Base-by-base conservation (phyloP, 1,140 invertebrate species). In the Panonychus citri region DNA sequence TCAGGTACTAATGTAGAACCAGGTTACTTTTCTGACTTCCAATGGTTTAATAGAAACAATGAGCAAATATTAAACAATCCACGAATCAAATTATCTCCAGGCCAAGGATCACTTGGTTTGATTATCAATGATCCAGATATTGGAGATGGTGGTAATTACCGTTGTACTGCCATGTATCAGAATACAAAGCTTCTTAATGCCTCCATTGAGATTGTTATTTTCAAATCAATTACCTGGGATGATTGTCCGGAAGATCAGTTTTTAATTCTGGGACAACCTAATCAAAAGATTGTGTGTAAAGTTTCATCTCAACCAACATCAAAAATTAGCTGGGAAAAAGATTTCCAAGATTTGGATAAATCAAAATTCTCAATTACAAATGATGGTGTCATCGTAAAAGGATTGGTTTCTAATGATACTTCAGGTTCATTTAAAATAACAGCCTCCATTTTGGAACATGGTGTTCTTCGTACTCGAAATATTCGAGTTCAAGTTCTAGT, bases 241-340 rank as follows among this genome's bases (percentile, higher is more conserved):
- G 79, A 89, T 67, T 85, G 85, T 1, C 84, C 85, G n/a, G 71
- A 72, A 61, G 78, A 82, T 65, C 87, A 91, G 68, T 81, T 76
- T 66, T 81, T 85, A 0, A 80, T 81, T n/a, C 77, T 83, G 59
- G 85, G 79, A 64, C 77, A 58, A 54, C 7, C 7, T 15, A 24
- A 54, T 53, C 37, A 55, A 56, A 30, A 77, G 67, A 77, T 91
- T 10, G 78, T 77, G 65, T 94, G 89, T 64, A 76, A 81, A 68
- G 86, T 90, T 0, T 78, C 76, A 51, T 84, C 86, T 1, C 80
- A 81, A 67, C 88, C 88, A 17, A 72, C 81, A 27, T 83, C 88
- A 0, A 75, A 74, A 15, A 78, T 91, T 15, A 81, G 83, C 65
- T 91, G 85, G 87, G 73, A 78, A 48, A 80, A 80, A 66, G 80